These are phyloP conservation scores for Drosophila mercatorum DNA, from an alignment of 2,888 invertebrate species.

Conservation along the genomic window DNA sequence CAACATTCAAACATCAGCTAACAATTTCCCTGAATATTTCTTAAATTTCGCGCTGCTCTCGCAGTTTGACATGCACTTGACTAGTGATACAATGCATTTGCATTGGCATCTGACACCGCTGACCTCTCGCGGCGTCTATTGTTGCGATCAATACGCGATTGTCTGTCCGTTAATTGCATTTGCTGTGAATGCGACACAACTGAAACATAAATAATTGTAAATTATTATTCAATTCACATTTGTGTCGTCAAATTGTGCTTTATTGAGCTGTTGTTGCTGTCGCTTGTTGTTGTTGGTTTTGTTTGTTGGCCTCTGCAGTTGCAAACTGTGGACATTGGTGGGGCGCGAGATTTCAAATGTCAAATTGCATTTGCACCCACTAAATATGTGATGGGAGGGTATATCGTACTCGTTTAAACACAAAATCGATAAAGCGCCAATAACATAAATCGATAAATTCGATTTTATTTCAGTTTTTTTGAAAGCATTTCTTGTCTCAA, in stretches of 20 bases:
- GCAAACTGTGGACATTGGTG: conserved; percentile 51
- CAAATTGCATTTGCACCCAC: conserved; percentile 44
- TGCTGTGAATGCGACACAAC: conserved; percentile 35
- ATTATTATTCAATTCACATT: conserved; percentile 50
- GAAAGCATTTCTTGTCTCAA: too few relatives aligned
- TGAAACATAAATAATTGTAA: conserved; percentile 54
- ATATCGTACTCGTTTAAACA: background rate
- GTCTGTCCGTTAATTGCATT: conserved; percentile 50
- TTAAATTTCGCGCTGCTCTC: background rate
- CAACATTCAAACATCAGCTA: background rate
- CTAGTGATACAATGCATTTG: conserved; percentile 21
- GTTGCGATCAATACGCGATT: conserved; percentile 32
- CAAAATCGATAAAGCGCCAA: too few relatives aligned
- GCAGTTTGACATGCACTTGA: conserved; percentile 24
- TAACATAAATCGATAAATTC: background rate
- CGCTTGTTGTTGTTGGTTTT: conserved; percentile 23
- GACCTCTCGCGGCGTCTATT: conserved; percentile 48
- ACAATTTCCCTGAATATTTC: background rate
- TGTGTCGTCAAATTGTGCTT: conserved; percentile 39
- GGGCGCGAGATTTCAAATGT: conserved; percentile 74
- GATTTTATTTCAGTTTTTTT: too few relatives aligned
- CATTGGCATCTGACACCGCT: conserved; percentile 43
- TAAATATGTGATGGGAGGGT: background rate
- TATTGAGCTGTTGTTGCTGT: conserved; percentile 59
- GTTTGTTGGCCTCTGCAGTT: conserved; percentile 31